Evolutionary conservation across 2,888 invertebrate genomes (phyloP).

Genomic region (Tetranychus truncatus): DNA sequence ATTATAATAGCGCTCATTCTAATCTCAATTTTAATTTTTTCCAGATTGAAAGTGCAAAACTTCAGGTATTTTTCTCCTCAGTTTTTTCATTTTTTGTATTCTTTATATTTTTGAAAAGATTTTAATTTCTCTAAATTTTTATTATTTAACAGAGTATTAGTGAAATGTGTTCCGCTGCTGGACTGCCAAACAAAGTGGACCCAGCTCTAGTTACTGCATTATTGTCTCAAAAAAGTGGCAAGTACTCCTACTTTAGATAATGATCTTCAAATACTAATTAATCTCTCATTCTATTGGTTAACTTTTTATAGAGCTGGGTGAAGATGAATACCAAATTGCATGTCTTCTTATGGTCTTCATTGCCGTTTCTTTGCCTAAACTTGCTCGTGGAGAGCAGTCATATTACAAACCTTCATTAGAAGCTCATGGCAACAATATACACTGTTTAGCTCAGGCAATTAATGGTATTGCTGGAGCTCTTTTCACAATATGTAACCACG

Average conservation of each 20-base stretch:
- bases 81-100: background rate
- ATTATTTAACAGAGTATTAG: constrained; percentile 54
- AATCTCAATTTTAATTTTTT: background rate
- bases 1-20: background rate
- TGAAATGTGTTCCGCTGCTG: constrained; percentile 94
- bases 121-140: background rate
- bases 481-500: constrained; percentile 84
- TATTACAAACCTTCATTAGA: constrained; percentile 37
- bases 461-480: constrained; percentile 89
- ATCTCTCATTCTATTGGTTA: background rate
- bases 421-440: constrained; percentile 91
- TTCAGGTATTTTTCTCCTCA: constrained; percentile 11
- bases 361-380: constrained; percentile 84
- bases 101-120: background rate
- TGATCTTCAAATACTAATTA: background rate
- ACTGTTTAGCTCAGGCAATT: constrained; percentile 90
- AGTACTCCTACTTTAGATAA: constrained; percentile 18
- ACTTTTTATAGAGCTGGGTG: constrained; percentile 49
- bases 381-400: constrained; percentile 73
- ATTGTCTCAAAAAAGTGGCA: constrained; percentile 55
- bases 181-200: constrained; percentile 79
- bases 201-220: constrained; percentile 78
- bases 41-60: constrained; percentile 17
- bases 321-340: constrained; percentile 78
- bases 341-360: constrained; percentile 97